phyloP scores from a whole-genome alignment of 1,140 invertebrate genomes.

The Pentalonia nigronervosa region DNA sequence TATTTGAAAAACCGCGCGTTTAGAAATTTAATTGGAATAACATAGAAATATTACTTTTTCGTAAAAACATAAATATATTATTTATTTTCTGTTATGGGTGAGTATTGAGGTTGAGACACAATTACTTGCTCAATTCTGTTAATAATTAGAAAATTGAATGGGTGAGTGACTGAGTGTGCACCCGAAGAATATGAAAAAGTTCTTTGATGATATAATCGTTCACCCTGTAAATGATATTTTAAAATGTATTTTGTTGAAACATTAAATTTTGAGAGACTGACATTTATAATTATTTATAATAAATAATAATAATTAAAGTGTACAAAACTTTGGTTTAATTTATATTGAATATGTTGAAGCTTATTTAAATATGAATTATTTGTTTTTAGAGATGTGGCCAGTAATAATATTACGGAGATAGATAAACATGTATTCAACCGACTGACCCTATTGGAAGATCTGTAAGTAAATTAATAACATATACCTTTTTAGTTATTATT shows the following conservation, averaged over 20 bases:
- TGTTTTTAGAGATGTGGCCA: conserved; percentile 64
- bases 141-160: not conserved
- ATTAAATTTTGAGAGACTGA: too few relatives aligned
- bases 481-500: not conserved
- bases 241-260: not conserved
- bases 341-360: not conserved
- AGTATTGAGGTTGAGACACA: not conserved
- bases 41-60: not conserved
- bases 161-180: too few relatives aligned
- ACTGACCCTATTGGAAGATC: conserved; percentile 66
- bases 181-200: not conserved
- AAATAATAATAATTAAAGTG: conserved; percentile 22
- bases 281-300: too few relatives aligned
- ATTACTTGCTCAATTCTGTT: not conserved
- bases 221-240: not conserved
- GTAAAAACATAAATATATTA: conserved; percentile 5
- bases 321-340: not conserved
- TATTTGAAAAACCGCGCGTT: not conserved
- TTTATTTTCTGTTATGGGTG: too few relatives aligned
- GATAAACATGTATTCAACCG: conserved; percentile 65
- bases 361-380: not conserved
- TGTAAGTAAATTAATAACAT: conserved; percentile 65
- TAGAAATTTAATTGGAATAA: not conserved
- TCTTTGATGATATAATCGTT: conserved; percentile 6
- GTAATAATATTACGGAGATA: conserved; percentile 67